Evolutionary conservation across 2,888 invertebrate species (phyloP), one percentile per base, ranked within the genome.

Genomic region (Agonopterix subpropinquella): DNA sequence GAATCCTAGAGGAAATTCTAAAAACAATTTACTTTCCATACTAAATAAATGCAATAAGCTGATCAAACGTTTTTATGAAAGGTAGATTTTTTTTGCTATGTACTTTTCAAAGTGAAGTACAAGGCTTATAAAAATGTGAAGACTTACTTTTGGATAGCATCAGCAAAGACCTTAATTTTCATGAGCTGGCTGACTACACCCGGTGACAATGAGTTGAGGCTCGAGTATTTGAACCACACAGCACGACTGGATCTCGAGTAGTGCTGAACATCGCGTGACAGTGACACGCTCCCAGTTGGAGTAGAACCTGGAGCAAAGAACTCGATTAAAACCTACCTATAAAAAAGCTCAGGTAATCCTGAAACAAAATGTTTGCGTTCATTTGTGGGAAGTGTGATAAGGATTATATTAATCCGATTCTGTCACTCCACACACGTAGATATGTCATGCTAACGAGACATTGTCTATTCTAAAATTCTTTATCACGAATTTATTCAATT

Each of bases 201-300:
- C 44, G 83, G 69, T 91, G 91, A 92, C 67, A 92, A 92, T 1
- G 89, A 87, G 5, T 92, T 92, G 91, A 92, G 92, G 11, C 92
- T 92, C 49, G 91, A 90, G 75, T 91, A 91, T 43, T 92, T 80
- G 66, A 87, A 91, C 92, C 96, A 96, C 1, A 97, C 86, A 1
- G 96, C 95, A 0, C 93, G 89, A 48, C 89, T 89, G 0, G 89
- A 82, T 0, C 92, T 93, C 0, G 91, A 88, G 69, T 89, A 91
- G 72, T 92, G 91, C 58, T 91, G 88, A 18, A 91, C 76, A 39
- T 91, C 90, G 41, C 89, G 89, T 0, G 80, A 66, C 1, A 90
- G 55, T 0, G 83, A 72, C 1, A 82, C 68, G 7, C 72, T 72
- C 58, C 81, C 78, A 0, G 72, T 73, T 7, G 80, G 81, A 1